Base-by-base conservation (phyloP, 2,888 invertebrate genomes). In the Orchesella flavescens region DNA sequence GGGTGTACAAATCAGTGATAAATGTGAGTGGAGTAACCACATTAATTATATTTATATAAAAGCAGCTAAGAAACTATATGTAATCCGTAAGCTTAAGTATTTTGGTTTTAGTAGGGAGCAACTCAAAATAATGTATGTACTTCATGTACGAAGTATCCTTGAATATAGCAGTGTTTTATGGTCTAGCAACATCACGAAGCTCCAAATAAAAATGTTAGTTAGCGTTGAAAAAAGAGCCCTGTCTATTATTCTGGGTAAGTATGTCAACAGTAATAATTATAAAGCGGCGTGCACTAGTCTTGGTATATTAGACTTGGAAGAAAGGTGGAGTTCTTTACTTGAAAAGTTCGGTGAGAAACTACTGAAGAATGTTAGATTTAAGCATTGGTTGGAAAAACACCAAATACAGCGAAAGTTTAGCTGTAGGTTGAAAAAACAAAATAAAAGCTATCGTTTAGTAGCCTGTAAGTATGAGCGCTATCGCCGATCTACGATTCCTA, bases 211-310 rank as follows among this genome's bases (percentile, higher is more conserved):
- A 21, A 57, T 49, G 19, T 9, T 77, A 57, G 15, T 68, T 1
- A 57, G 59, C n/a, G 77, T 76, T 13, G 76, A 76, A 66, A 76
- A 76, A 24, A 24, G 68, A 21, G 76, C 76, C 0, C n/a, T 76
- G 7, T 17, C 15, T 3, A 76, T 76, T 1, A 76, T 76, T 1
- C 1, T 7, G 1, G 57, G 68, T 15, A 43, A 21, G 9, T 76
- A 76, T 57, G 57, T 76, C 0, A 44, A 43, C 19, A 44, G 44
- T 0, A 12, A 12, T 9, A 76, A 76, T 17, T 76, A 76, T 24
- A n/a, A 13, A 15, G 10, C 13, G 3, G 21, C 55, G 0, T 66
- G 76, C 21, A 57, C 9, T 21, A 21, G 15, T 7, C 23, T 76
- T 0, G 23, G 12, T 0, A 1, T 76, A 15, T 0, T 15, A 5